Evolutionary conservation across 30 jellyfish, hydroid and myxozoan genomes (phyloP).

Genomic region (Turritopsis rubra): DNA sequence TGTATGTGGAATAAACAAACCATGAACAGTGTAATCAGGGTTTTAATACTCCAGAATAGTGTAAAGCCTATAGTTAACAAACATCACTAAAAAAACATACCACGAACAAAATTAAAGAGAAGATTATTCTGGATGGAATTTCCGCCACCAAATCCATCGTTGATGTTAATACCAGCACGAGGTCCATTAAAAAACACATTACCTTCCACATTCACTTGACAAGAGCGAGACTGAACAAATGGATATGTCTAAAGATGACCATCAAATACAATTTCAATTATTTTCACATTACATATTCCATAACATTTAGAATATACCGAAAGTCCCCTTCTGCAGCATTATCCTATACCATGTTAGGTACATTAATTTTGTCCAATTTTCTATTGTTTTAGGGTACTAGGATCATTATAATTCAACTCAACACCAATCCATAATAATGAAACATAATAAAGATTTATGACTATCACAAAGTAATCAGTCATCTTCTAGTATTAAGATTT

Average conservation of each 20-base stretch:
- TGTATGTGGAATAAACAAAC: too few relatives aligned
- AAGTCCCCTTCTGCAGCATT: too few relatives aligned
- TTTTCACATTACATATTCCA: not conserved
- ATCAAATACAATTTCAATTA: not conserved
- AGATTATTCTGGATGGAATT: constrained; percentile 54
- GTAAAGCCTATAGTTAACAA: not conserved
- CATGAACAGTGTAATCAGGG: too few relatives aligned
- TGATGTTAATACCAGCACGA: constrained; percentile 80
- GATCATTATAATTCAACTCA: too few relatives aligned
- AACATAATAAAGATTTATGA: too few relatives aligned
- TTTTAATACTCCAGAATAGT: not conserved
- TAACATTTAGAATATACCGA: too few relatives aligned
- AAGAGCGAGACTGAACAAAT: constrained; percentile 66
- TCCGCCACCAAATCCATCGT: constrained; percentile 99
- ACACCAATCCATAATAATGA: too few relatives aligned
- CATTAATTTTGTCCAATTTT: too few relatives aligned
- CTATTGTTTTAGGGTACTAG: too few relatives aligned
- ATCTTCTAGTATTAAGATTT: too few relatives aligned
- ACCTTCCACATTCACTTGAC: constrained; percentile 69
- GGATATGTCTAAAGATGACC: constrained; percentile 59
- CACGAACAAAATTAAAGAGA: constrained; percentile 85
- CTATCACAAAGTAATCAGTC: too few relatives aligned
- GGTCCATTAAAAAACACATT: constrained; percentile 97
- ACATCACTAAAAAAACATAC: constrained; percentile 22
- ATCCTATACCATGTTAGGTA: too few relatives aligned